Conservation (phyloP, 2,797 vertebrate species). For the Coilia nasus region DNA sequence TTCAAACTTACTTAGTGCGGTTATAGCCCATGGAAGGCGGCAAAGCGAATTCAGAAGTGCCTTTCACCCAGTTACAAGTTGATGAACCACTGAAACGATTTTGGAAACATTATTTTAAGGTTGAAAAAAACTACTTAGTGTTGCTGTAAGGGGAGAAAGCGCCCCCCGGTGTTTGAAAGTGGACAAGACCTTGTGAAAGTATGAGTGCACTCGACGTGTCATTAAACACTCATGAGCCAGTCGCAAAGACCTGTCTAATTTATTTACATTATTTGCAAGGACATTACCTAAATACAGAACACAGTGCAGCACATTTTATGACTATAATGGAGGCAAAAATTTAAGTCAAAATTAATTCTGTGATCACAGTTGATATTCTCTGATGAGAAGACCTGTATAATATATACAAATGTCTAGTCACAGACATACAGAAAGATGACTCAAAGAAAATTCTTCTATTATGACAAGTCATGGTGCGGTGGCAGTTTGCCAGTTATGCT, state of each 20-base stretch:
- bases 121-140: too few relatives aligned
- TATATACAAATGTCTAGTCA: neutral
- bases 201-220: neutral
- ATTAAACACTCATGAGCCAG: neutral
- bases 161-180: neutral
- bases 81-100: too few relatives aligned
- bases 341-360: neutral
- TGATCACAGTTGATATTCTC: constrained; percentile 5
- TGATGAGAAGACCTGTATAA: neutral
- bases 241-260: neutral
- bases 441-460: neutral
- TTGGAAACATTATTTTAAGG: too few relatives aligned
- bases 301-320: neutral
- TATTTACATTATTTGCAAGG: constrained; percentile 1
- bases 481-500: neutral
- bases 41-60: too few relatives aligned
- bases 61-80: too few relatives aligned
- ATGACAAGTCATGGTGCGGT: neutral
- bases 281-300: neutral
- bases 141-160: neutral
- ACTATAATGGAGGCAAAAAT: neutral
- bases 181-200: neutral
- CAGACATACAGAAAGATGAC: neutral
- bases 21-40: too few relatives aligned
- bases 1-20: too few relatives aligned